Conservation (phyloP, 2,888 invertebrate genomes). For the Chouioia cunea region DNA sequence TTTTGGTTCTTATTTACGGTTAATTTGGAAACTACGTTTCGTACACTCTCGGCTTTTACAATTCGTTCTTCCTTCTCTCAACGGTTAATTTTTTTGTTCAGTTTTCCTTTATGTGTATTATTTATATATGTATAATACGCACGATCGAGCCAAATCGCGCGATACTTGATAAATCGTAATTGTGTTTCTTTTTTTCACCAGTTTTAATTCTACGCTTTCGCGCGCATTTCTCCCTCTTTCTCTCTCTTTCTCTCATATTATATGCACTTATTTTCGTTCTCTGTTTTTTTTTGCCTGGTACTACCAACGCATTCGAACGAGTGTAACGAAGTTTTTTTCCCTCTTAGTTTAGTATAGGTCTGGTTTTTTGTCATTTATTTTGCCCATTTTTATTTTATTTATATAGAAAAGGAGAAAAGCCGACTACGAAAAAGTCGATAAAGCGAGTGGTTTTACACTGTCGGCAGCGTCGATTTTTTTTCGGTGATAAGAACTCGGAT, state of each 20-base stretch:
- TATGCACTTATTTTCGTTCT: constrained; percentile 20
- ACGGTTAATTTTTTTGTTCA: constrained; percentile 17
- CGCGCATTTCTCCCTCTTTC: too few species aligned
- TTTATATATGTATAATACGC: constrained; percentile 40
- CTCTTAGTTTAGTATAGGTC: constrained; percentile 12
- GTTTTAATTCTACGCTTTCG: constrained; percentile 31
- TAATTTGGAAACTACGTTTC: constrained; percentile 32
- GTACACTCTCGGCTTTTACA: constrained; percentile 16
- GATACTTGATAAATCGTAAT: constrained; percentile 37
- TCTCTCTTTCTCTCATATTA: constrained; percentile 26
- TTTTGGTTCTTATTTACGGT: constrained; percentile 9
- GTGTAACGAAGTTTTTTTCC: constrained; percentile 34
- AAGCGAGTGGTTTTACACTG: constrained; percentile 44
- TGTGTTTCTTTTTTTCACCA: constrained; percentile 12
- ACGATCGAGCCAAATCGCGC: constrained; percentile 35
- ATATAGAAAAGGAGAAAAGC: constrained; percentile 45
- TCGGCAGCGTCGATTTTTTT: constrained; percentile 41
- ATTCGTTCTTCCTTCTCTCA: background rate
- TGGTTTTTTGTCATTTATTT: constrained; percentile 23
- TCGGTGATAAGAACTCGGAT: constrained; percentile 40
- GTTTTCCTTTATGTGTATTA: constrained; percentile 37
- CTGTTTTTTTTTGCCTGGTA: constrained; percentile 12
- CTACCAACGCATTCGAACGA: constrained; percentile 28
- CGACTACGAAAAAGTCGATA: constrained; percentile 43
- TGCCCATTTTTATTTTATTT: constrained; percentile 24